A percentile compares a stretch with the other conserved stretches of the same genome.
phyloP scores from a whole-genome alignment of 2,888 invertebrate species.

The Zele albiditarsus region DNA sequence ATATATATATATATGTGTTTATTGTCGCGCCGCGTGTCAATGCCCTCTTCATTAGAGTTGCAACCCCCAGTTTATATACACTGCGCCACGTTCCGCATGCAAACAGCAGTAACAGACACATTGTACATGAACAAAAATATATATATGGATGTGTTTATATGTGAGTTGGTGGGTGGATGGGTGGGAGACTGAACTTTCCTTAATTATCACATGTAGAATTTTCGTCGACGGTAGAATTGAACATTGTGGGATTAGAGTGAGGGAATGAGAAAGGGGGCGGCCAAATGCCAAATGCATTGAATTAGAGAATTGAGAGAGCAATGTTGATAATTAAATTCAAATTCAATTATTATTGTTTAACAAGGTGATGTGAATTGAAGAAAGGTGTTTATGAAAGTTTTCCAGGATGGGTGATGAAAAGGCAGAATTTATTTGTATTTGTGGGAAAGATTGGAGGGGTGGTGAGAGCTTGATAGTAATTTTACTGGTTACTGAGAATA shows the following conservation, averaged over 20 bases:
- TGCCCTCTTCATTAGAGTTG: constrained; percentile 17
- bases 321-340: background rate
- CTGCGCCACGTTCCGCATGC: background rate
- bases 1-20: too few relatives aligned
- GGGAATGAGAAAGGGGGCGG: background rate
- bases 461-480: too few relatives aligned
- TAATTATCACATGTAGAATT: background rate
- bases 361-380: background rate
- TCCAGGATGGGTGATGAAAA: background rate
- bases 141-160: background rate
- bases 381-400: background rate
- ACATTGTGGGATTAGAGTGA: background rate
- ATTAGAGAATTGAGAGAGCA: background rate
- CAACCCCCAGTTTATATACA: background rate
- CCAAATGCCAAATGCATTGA: background rate
- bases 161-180: background rate
- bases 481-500: too few relatives aligned
- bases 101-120: background rate
- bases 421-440: too few relatives aligned
- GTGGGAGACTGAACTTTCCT: background rate
- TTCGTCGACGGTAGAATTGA: background rate
- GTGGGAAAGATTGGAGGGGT: too few relatives aligned
- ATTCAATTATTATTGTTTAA: background rate
- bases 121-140: background rate
- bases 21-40: background rate